These are phyloP conservation scores for Phallusia fumigata DNA, from an alignment of 23 tunicate species.

Conservation along the genomic window DNA sequence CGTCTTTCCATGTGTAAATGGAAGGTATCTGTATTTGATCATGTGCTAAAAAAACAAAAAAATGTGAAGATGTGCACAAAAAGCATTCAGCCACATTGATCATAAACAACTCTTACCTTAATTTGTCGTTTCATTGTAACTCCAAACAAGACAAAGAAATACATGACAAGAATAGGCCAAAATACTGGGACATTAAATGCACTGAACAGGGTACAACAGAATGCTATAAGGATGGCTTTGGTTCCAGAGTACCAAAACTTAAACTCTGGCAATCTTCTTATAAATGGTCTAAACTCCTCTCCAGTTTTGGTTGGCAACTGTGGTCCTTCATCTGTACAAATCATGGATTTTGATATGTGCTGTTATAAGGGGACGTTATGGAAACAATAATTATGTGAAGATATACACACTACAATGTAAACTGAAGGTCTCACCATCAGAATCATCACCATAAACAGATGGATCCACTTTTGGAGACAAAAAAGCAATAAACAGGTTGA, in stretches of 20 bases:
- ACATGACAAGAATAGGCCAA: slow-evolving; percentile 99
- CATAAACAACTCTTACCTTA: slow-evolving; percentile 45
- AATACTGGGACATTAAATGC: slow-evolving; percentile 97
- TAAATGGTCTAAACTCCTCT: slow-evolving; percentile 94
- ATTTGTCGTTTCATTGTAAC: slow-evolving; percentile 98
- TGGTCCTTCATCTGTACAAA: slow-evolving; percentile 87
- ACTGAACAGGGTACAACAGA: slow-evolving; percentile 74
- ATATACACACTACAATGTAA: too few relatives aligned
- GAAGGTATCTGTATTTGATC: slow-evolving; percentile 93
- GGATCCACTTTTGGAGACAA: slow-evolving; percentile 98
- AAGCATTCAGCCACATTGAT: not conserved
- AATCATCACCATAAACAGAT: slow-evolving; percentile 87
- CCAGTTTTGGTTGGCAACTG: slow-evolving; percentile 73
- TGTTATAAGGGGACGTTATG: too few relatives aligned
- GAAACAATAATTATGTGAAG: too few relatives aligned
- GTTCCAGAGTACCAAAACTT: slow-evolving; percentile 90
- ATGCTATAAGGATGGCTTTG: slow-evolving; percentile 72
- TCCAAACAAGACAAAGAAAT: slow-evolving; percentile 87
- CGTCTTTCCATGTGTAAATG: slow-evolving; percentile 95
- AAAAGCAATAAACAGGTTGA: slow-evolving; percentile 97
- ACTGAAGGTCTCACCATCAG: slow-evolving; percentile 91
- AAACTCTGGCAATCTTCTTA: slow-evolving; percentile 91
- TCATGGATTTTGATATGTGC: too few relatives aligned
- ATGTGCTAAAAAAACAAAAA: slow-evolving; percentile 70
- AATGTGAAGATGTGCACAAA: not conserved